A percentile compares a stretch with the other conserved stretches of the same genome.
Evolutionary conservation across 2,888 invertebrate species (phyloP).

Genomic region (Cephonodes hylas): DNA sequence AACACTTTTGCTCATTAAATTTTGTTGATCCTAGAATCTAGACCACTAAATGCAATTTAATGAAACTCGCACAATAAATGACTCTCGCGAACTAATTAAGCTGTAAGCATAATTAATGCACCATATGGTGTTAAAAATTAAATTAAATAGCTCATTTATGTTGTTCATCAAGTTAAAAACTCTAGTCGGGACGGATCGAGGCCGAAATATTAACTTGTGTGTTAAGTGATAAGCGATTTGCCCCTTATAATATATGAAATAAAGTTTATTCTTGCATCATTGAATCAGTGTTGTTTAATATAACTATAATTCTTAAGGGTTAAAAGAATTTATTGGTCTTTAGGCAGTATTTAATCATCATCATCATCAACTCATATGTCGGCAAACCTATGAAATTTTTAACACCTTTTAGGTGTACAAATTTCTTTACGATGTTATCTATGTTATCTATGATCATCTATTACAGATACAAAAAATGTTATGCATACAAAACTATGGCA

Average conservation of each 20-base stretch:
- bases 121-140: constrained; percentile 42
- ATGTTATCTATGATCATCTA: no score
- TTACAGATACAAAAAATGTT: no score
- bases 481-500: no score
- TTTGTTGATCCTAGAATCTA: no score
- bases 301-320: neutral
- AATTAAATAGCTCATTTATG: constrained; percentile 61
- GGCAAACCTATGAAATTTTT: no score
- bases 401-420: no score
- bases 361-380: no score
- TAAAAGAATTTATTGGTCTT: neutral
- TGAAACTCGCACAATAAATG: no score
- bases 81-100: neutral
- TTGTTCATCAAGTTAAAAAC: constrained; percentile 64
- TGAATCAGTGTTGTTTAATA: neutral
- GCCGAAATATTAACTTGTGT: constrained; percentile 44
- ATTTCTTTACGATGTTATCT: no score
- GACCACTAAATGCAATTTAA: no score
- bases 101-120: neutral
- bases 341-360: no score
- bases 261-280: neutral
- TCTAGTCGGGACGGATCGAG: constrained; percentile 43
- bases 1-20: no score
- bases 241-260: neutral
- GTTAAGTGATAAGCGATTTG: constrained; percentile 22